These are phyloP conservation scores for Vidua macroura DNA, from an alignment of 2,113 vertebrate species.

Conservation along the genomic window DNA sequence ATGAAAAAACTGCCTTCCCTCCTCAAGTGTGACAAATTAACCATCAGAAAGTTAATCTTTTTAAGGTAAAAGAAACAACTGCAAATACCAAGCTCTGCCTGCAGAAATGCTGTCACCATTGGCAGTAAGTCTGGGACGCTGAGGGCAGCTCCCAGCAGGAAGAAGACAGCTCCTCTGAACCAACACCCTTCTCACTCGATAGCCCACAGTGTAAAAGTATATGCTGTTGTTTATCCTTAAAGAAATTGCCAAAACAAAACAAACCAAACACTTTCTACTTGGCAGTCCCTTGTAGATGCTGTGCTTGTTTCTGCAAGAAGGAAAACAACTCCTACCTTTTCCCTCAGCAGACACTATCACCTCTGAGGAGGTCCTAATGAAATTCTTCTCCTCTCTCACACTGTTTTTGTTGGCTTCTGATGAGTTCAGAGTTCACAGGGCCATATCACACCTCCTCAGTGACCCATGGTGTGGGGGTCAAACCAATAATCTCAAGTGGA, in stretches of 20 bases:
- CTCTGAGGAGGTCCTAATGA: conserved; percentile 62
- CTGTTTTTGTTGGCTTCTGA: conserved; percentile 65
- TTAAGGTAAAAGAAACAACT: not conserved
- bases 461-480: conserved; percentile 58
- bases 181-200: not conserved
- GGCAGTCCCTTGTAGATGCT: conserved; percentile 2
- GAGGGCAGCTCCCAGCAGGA: not conserved
- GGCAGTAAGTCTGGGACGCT: not conserved
- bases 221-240: conserved; percentile 31
- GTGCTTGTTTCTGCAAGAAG: conserved; percentile 37
- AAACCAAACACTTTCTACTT: not conserved
- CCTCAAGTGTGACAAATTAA: not conserved
- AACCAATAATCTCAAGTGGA: conserved; percentile 63
- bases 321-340: not conserved
- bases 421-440: conserved; percentile 66
- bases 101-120: not conserved
- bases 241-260: not conserved
- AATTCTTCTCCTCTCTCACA: conserved; percentile 32
- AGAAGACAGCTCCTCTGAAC: not conserved
- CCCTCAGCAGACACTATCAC: not conserved
- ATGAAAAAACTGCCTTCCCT: not conserved
- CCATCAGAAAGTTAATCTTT: not conserved
- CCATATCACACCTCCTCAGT: conserved; percentile 59
- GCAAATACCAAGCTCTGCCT: not conserved
- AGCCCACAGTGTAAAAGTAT: not conserved